Conservation (phyloP, 2,113 vertebrate species). For the Manacus vitellinus region DNA sequence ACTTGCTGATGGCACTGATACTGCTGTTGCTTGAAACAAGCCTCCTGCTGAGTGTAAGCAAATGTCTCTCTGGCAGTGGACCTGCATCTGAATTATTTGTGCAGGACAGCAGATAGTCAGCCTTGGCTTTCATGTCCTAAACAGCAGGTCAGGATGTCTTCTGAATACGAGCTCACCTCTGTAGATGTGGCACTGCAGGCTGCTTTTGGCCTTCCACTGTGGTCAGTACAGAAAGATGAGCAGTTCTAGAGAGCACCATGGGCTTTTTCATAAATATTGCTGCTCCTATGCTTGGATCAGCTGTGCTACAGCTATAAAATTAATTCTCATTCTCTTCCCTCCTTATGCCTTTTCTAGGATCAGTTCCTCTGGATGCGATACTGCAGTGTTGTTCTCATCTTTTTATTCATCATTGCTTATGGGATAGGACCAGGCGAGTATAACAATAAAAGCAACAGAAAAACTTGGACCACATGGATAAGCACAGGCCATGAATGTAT, state of each 20-base stretch:
- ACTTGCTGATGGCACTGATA: slow-evolving; percentile 76
- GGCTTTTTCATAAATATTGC: background rate
- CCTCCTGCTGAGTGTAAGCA: slow-evolving; percentile 76
- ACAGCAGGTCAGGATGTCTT: background rate
- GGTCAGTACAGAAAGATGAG: background rate
- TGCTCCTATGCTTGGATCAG: background rate
- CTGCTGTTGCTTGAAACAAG: slow-evolving; percentile 69
- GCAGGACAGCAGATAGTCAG: background rate
- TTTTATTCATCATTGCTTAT: slow-evolving; percentile 77
- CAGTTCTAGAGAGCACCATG: background rate
- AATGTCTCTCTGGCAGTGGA: background rate
- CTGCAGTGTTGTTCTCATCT: slow-evolving; percentile 81
- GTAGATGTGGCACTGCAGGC: background rate
- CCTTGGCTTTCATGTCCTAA: background rate
- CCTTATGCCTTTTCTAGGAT: slow-evolving; percentile 23
- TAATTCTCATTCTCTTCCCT: background rate
- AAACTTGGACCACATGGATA: background rate
- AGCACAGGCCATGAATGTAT: background rate
- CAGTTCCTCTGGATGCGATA: slow-evolving; percentile 77
- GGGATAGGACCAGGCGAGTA: slow-evolving; percentile 77
- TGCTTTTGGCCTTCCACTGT: background rate
- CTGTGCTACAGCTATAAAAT: background rate
- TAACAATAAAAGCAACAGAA: background rate
- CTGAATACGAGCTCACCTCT: background rate
- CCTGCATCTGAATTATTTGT: background rate